A percentile compares a stretch with the other conserved stretches of the same genome.
Conservation (phyloP, 1,140 invertebrate species). For the Microplitis demolitor region DNA sequence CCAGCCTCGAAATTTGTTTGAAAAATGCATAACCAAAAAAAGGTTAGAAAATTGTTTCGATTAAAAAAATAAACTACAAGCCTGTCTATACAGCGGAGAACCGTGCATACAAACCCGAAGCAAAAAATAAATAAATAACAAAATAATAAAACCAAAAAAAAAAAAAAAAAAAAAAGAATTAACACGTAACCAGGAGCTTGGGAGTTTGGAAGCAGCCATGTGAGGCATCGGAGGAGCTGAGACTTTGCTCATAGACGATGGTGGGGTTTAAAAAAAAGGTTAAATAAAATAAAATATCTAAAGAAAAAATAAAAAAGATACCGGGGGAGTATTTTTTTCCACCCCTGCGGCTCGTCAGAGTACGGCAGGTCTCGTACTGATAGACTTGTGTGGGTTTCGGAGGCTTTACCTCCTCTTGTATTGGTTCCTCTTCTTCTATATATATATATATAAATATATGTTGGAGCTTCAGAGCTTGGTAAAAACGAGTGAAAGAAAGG, state of each 20-base stretch:
- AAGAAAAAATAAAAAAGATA: background rate
- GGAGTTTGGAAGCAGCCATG: conserved; percentile 5
- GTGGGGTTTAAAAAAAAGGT: background rate
- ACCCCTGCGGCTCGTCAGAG: conserved; percentile 17
- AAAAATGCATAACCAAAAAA: no score
- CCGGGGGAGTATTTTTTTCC: conserved; percentile 5
- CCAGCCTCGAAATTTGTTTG: no score
- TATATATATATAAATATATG: no score
- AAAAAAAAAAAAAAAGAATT: conserved; percentile 1
- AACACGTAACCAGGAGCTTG: conserved; percentile 12
- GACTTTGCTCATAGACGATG: background rate
- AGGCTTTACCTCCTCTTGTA: background rate
- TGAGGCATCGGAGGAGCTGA: background rate
- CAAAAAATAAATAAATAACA: conserved; percentile 4
- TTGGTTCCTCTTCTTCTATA: background rate
- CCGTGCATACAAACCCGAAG: no score
- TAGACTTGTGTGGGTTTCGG: conserved; percentile 14
- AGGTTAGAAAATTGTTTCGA: no score
- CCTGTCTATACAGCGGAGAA: no score
- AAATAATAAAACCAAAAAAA: no score
- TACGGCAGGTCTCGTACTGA: background rate
- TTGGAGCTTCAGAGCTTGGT: background rate
- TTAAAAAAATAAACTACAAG: no score
- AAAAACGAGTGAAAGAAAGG: conserved; percentile 9
- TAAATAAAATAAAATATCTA: background rate